Percentiles rank a stretch among this genome's conserved stretches.
Conservation (phyloP, 2,797 vertebrate genomes). For the Arrhamphus sclerolepis region DNA sequence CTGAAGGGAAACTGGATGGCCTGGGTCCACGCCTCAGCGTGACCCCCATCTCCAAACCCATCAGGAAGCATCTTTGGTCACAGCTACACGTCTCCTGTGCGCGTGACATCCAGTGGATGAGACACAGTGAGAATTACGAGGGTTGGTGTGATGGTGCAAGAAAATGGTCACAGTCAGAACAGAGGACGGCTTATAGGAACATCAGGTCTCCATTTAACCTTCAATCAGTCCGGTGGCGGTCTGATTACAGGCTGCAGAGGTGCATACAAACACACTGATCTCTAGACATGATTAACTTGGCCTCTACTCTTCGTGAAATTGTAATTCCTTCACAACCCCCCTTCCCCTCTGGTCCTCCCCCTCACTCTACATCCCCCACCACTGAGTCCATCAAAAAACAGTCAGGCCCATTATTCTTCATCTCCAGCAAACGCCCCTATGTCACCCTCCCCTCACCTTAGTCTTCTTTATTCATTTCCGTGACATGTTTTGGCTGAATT, state of each 20-base stretch:
- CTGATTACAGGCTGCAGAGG: constrained; percentile 54
- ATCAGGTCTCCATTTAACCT: constrained; percentile 58
- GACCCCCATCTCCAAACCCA: constrained; percentile 56
- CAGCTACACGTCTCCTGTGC: constrained; percentile 35
- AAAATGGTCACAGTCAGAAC: constrained; percentile 41
- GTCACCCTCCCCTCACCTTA: constrained; percentile 36
- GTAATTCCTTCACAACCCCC: constrained; percentile 29
- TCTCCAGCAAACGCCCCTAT: constrained; percentile 33
- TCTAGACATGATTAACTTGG: constrained; percentile 40
- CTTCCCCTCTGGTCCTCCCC: constrained; percentile 3
- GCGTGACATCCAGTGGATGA: constrained; percentile 16
- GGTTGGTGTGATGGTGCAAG: constrained; percentile 8
- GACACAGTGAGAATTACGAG: constrained; percentile 11
- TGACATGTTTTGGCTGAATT: constrained; percentile 52
- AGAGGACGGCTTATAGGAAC: constrained; percentile 41
- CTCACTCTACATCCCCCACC: constrained; percentile 14
- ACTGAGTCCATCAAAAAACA: constrained; percentile 42
- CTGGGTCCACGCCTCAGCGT: constrained; percentile 44
- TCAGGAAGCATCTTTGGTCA: constrained; percentile 58
- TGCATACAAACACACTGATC: constrained; percentile 53
- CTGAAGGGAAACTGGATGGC: constrained; percentile 31
- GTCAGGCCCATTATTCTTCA: constrained; percentile 51
- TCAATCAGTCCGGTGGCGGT: constrained; percentile 56
- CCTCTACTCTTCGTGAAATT: constrained; percentile 32
- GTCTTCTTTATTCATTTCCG: constrained; percentile 52